phyloP scores from a whole-genome alignment of 2,797 vertebrate species.

The Myotis findleyi region DNA sequence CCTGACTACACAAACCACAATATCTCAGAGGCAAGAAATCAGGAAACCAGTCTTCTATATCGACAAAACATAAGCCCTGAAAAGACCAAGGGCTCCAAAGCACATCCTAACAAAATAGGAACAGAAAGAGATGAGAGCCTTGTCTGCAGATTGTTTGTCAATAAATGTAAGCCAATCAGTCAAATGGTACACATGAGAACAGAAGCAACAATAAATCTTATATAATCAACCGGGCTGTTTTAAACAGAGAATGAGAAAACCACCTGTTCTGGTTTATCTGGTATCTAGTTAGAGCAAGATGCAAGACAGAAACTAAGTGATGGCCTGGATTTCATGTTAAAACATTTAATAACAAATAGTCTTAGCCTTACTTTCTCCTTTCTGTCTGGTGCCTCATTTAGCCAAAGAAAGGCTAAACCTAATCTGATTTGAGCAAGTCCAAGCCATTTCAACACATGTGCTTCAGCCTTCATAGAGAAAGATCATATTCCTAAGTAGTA shows the following conservation, averaged over 20 bases:
- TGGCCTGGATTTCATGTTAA: slow-evolving; percentile 45
- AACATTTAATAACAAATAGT: slow-evolving; percentile 37
- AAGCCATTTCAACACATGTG: slow-evolving; percentile 44
- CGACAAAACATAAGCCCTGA: not conserved
- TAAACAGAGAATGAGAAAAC: not conserved
- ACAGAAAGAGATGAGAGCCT: not conserved
- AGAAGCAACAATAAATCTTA: slow-evolving; percentile 37
- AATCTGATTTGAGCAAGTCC: slow-evolving; percentile 33
- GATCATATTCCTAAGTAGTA: slow-evolving; percentile 30
- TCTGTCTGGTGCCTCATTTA: slow-evolving; percentile 31
- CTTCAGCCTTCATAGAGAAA: slow-evolving; percentile 1
- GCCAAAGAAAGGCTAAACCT: slow-evolving; percentile 8
- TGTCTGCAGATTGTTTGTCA: not conserved
- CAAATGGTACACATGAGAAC: not conserved
- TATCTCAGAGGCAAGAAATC: slow-evolving; percentile 18
- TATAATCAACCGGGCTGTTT: slow-evolving; percentile 38
- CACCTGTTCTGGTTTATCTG: slow-evolving; percentile 16
- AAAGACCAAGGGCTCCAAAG: slow-evolving; percentile 13
- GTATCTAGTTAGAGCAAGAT: not conserved
- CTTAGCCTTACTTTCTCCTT: slow-evolving; percentile 20
- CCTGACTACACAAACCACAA: slow-evolving; percentile 23
- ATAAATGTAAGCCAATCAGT: not conserved
- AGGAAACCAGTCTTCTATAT: slow-evolving; percentile 18
- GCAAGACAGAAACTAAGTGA: slow-evolving; percentile 43
- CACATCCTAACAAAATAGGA: slow-evolving; percentile 40